Evolutionary conservation across 2,113 vertebrate genomes (phyloP).

Genomic region (Zosterops lateralis): DNA sequence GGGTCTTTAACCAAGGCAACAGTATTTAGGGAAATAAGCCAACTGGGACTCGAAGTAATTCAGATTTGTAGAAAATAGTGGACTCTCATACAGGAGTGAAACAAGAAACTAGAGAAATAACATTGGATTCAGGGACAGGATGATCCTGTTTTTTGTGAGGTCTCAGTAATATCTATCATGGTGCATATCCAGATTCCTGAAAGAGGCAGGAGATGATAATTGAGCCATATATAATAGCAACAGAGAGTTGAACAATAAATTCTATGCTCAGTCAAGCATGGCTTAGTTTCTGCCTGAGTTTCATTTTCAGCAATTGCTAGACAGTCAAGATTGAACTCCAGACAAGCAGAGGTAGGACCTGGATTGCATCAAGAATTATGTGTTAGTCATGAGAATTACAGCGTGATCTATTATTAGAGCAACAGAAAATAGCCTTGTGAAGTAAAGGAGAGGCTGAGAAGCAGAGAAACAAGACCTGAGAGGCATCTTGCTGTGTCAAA

Average conservation of each 20-base stretch:
- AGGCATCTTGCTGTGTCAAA: not conserved
- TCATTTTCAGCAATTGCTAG: conserved; percentile 60
- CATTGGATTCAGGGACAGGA: not conserved
- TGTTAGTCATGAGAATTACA: conserved; percentile 40
- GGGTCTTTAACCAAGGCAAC: not conserved
- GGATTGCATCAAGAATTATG: conserved; percentile 30
- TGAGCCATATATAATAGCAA: not conserved
- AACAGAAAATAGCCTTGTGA: conserved; percentile 44
- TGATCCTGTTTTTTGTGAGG: not conserved
- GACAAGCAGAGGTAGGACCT: conserved; percentile 34
- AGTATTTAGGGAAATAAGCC: not conserved
- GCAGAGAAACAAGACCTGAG: not conserved
- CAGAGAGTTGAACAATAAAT: conserved; percentile 4
- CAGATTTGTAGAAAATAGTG: not conserved
- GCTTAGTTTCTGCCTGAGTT: conserved; percentile 40
- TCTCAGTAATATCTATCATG: not conserved
- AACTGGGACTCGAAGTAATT: not conserved
- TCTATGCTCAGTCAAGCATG: conserved; percentile 18
- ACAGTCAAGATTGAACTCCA: conserved; percentile 42
- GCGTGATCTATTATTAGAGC: conserved; percentile 23
- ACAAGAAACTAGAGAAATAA: not conserved
- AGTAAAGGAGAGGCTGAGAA: conserved; percentile 11
- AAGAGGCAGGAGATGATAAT: not conserved
- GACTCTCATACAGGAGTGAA: not conserved
- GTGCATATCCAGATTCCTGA: not conserved